A percentile compares a stretch with the other conserved stretches of the same genome.
These are phyloP conservation scores for Saxidomus purpurata DNA, from an alignment of 1,140 invertebrate genomes.

Conservation along the genomic window DNA sequence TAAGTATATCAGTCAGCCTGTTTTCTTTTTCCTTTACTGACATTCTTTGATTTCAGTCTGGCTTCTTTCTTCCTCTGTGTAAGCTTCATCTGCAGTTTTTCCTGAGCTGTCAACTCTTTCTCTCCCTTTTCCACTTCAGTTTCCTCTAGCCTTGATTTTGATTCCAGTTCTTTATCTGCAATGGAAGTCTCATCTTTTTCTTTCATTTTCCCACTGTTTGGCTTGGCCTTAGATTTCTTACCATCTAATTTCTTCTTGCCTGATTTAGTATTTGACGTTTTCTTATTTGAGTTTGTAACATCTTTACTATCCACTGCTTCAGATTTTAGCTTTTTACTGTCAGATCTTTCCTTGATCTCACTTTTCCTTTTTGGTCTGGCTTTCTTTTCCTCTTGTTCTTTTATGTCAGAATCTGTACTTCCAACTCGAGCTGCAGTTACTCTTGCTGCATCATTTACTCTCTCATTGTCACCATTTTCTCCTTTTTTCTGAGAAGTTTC, in stretches of 20 bases:
- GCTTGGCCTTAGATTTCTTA: neutral
- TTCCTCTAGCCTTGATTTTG: neutral
- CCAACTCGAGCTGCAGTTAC: no score
- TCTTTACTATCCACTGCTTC: no score
- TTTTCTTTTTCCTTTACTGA: neutral
- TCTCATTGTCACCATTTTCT: neutral
- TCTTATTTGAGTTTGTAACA: neutral
- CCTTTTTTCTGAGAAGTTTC: neutral
- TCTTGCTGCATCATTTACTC: neutral
- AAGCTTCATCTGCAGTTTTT: constrained; percentile 24
- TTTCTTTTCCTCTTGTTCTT: no score
- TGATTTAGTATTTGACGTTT: neutral
- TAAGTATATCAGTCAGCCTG: no score
- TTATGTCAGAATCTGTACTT: no score
- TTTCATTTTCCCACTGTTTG: neutral
- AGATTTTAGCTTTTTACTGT: neutral
- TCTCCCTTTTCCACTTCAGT: neutral
- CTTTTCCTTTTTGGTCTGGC: no score
- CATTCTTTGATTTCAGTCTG: neutral
- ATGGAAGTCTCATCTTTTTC: neutral
- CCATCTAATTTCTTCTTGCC: neutral
- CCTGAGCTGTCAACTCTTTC: constrained; percentile 23
- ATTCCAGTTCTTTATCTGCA: neutral
- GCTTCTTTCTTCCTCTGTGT: constrained; percentile 23
- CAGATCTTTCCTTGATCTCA: neutral